These are phyloP conservation scores for Herpailurus yagouaroundi DNA, from an alignment of 2,113 vertebrate genomes.

Conservation along the genomic window DNA sequence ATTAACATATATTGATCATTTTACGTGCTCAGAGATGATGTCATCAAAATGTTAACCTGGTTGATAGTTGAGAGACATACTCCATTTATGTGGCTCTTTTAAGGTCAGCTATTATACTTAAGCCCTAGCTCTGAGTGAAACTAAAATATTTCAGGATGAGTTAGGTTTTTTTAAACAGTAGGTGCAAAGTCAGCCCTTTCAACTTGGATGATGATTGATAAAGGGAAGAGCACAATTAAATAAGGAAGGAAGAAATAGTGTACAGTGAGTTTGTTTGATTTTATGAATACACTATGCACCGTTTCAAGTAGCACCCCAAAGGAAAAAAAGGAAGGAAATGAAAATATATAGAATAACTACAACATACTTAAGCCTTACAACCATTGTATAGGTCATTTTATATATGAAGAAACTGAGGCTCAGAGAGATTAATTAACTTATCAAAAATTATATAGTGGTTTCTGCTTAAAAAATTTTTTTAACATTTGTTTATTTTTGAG, in stretches of 20 bases:
- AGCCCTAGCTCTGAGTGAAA: constrained; percentile 2
- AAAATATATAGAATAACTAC: background rate
- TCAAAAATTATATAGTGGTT: background rate
- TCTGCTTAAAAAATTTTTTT: background rate
- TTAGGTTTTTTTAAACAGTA: constrained; percentile 22
- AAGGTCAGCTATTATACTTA: background rate
- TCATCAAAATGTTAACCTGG: constrained; percentile 16
- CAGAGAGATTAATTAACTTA: background rate
- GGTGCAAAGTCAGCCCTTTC: background rate
- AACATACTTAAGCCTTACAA: background rate
- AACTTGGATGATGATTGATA: background rate
- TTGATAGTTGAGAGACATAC: constrained; percentile 5
- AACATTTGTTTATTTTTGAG: no score
- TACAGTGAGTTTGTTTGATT: background rate
- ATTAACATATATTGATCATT: background rate
- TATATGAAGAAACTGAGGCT: background rate
- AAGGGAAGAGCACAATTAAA: background rate
- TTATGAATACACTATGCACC: background rate
- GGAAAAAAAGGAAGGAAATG: background rate
- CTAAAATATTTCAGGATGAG: background rate
- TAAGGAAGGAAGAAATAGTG: background rate
- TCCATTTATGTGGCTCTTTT: background rate
- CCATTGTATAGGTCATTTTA: background rate
- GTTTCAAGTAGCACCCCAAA: background rate
- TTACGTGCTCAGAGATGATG: background rate